Base-by-base conservation (phyloP, 2,888 invertebrate species). In the Ophioninae sp. region DNA sequence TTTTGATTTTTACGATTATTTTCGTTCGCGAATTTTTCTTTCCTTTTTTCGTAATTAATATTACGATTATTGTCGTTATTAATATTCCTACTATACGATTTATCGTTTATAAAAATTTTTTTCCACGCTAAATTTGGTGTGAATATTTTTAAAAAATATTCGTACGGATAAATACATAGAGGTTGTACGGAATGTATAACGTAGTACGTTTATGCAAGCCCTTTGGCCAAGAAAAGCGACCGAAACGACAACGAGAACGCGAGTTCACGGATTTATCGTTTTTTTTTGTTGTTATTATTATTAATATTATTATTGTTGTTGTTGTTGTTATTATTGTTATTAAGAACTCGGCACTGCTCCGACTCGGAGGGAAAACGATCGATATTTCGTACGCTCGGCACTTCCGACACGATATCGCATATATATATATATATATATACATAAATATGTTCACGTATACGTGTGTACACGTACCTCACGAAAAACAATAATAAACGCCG, bases 191-290 rank as follows among this genome's bases (percentile, higher is more conserved):
- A 59, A n/a, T 77, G 68, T 23, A 77, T n/a, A 21, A 64, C 72
- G 67, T 37, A 37, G 20, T 21, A 68, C 67, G 41, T 72, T 67
- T 75, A 20, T 61, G 23, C 73, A 67, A 84, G 78, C 81, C 81
- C 78, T 81, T 81, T 75, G 21, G 56, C 76, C 68, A 77, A 70
- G 79, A 57, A 73, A 77, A 83, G 13, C 44, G 44, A 69, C 68
- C 79, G 77, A 56, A 65, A 64, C 80, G 65, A 76, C 80, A 61
- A 78, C 75, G 78, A 70, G 70, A 39, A 57, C 23, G 70, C 64
- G 39, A 72, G 82, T 85, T 79, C 85, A 84, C 85, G 84, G 85
- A 83, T 87, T 85, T 83, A 84, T 84, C 86, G 77, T n/a, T n/a
- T n/a, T n/a, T n/a, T n/a, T n/a, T n/a, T n/a, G n/a, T n/a, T n/a